Evolutionary conservation across 2,113 vertebrate genomes (phyloP).

Genomic region (Oncorhynchus nerka): DNA sequence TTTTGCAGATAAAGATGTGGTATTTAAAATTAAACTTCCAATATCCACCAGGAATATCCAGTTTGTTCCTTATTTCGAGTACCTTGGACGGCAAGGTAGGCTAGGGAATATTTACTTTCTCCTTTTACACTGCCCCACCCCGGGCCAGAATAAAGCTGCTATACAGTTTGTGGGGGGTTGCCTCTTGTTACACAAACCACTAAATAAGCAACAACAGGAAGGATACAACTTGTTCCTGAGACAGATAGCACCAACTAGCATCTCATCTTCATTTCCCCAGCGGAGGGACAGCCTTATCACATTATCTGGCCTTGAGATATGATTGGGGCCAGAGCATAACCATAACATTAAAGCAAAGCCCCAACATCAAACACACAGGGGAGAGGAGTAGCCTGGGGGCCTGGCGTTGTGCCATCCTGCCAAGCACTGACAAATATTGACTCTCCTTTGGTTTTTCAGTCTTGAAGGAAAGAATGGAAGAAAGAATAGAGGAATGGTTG

Average conservation of each 20-base stretch:
- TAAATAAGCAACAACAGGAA: slow-evolving; percentile 70
- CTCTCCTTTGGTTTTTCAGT: slow-evolving; percentile 25
- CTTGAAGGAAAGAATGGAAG: slow-evolving; percentile 4
- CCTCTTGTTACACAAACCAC: slow-evolving; percentile 33
- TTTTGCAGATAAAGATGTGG: too few relatives aligned
- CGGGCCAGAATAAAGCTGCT: not conserved
- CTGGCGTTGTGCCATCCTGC: slow-evolving; percentile 8
- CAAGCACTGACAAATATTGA: slow-evolving; percentile 1
- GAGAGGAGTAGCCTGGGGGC: slow-evolving; percentile 2
- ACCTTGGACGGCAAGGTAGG: too few relatives aligned
- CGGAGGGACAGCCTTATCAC: slow-evolving; percentile 24
- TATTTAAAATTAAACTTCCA: too few relatives aligned
- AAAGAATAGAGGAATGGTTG: not conserved
- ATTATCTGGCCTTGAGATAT: slow-evolving; percentile 42
- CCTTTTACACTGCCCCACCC: too few relatives aligned
- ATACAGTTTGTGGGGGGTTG: slow-evolving; percentile 24
- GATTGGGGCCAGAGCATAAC: slow-evolving; percentile 4
- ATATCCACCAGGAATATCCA: too few relatives aligned
- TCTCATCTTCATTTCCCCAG: slow-evolving; percentile 39
- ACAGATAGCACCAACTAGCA: slow-evolving; percentile 29
- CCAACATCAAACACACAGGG: slow-evolving; percentile 18
- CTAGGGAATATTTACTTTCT: too few relatives aligned
- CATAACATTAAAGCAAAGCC: slow-evolving; percentile 2
- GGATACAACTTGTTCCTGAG: slow-evolving; percentile 54
- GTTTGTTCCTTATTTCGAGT: too few relatives aligned